These are phyloP conservation scores for Lepisosteus osseus DNA, from an alignment of 2,113 vertebrate species.

Conservation along the genomic window DNA sequence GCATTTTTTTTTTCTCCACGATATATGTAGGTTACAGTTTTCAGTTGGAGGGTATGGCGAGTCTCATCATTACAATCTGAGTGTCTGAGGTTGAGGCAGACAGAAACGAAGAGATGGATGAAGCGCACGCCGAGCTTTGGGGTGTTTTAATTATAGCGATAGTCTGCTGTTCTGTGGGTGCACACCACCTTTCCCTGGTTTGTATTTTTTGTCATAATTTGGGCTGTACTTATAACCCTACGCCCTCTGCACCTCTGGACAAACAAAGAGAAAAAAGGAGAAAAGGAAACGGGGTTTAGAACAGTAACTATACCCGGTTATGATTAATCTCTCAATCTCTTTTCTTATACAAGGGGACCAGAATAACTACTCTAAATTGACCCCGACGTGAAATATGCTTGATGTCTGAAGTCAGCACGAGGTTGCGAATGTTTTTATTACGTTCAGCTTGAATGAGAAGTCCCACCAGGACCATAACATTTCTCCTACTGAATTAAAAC, in stretches of 20 bases:
- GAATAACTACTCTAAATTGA: constrained; percentile 67
- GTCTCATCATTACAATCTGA: constrained; percentile 39
- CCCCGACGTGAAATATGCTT: constrained; percentile 42
- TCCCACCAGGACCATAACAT: constrained; percentile 43
- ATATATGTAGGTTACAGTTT: constrained; percentile 44
- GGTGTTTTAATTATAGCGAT: constrained; percentile 73
- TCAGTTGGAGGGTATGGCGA: constrained; percentile 29
- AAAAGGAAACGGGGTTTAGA: constrained; percentile 62
- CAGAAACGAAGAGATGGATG: constrained; percentile 62
- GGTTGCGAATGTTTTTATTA: constrained; percentile 42
- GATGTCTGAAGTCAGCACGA: constrained; percentile 25
- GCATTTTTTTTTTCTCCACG: constrained; percentile 50
- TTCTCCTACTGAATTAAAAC: constrained; percentile 23
- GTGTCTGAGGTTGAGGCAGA: constrained; percentile 29
- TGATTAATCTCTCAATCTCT: constrained; percentile 71
- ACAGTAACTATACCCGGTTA: constrained; percentile 67
- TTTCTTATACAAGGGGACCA: constrained; percentile 43
- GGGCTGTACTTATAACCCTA: constrained; percentile 73
- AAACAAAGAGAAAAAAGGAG: constrained; percentile 71
- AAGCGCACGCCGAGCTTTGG: constrained; percentile 61
- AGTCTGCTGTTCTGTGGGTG: constrained; percentile 61
- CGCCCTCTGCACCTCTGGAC: constrained; percentile 72
- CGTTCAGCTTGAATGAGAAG: constrained; percentile 43
- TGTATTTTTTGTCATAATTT: constrained; percentile 72
- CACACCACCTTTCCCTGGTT: constrained; percentile 64